Evolutionary conservation across 2,113 vertebrate species (phyloP), one percentile per base, ranked within the genome.

Genomic region (Corynorhinus townsendii): DNA sequence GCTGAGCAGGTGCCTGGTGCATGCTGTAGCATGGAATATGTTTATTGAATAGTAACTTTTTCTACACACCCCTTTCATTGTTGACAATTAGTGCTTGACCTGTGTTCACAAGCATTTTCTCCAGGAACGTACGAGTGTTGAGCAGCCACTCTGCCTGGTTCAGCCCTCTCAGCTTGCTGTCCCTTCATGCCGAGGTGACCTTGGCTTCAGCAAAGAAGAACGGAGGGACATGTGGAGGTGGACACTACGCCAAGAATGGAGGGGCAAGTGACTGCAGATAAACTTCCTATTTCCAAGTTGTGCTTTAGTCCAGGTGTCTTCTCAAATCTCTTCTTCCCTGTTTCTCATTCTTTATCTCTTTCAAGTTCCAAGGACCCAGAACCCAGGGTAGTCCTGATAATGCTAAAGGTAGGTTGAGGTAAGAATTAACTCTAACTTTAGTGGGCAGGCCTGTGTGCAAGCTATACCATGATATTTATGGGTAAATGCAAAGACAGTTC

Each of bases 61-160:
- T 64, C 15, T 43, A 47, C 15, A 84, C n/a, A 26, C 16, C 7
- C n/a, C 33, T 49, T 68, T 71, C 12, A 28, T 71, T 45, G 33
- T 62, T 54, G 83, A 72, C 82, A 20, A 4, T 47, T 62, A 75
- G 56, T n/a, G 87, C 49, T 38, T 45, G n/a, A 33, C 40, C 43
- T 89, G 80, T n/a, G 20, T 54, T 68, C 80, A 62, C n/a, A 24
- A 49, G 35, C 38, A 59, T 71, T 84, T 94, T 64, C 64, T 81
- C 47, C 49, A 35, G 40, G 75, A 24, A 14, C 10, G 0, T 4
- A 33, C 11, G 2, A 0, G 0, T 20, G 14, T 8, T 43, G 16
- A 89, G 49, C 5, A 10, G 40, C 15, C 49, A 26, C 49, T 77
- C 24, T 22, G 33, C n/a, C 49, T 9, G 17, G 20, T 12, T 14